Base-by-base conservation (phyloP, 2,113 vertebrate species). In the Sceloporus undulatus region DNA sequence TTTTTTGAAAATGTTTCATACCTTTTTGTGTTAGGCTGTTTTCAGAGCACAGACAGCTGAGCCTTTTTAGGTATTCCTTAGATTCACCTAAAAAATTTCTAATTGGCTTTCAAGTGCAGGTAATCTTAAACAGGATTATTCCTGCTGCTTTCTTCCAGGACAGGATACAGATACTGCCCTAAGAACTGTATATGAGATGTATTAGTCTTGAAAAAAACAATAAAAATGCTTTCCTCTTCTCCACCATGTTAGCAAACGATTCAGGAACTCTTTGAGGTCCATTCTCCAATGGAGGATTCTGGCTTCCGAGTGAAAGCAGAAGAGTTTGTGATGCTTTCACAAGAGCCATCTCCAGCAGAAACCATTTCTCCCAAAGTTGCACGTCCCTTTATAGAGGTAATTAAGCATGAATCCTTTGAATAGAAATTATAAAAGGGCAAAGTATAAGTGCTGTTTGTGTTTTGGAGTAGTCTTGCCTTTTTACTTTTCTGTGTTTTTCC, bases 181-280 rank as follows among this genome's bases (percentile, higher is more conserved):
- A 87, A 87, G 42, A 86, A 1, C 42, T 85, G 21, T 85, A 78
- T 81, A 0, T 48, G 19, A 18, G 48, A 7, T 25, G 13, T n/a
- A 54, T 19, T 56, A 54, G 16, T 79, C 52, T 42, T 10, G 52
- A 9, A 23, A 14, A 62, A 62, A 62, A 62, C 59, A 62, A 14
- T 62, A 62, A 62, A 13, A 62, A 14, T 14, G 3, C 13, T 16
- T 62, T 1, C 7, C 9, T 77, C 52, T 75, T 54, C 74, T 59
- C 9, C 65, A 78, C 19, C 16, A 48, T 88, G 86, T 38, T 62
- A 99, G 98, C 97, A 98, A 95, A 98, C 98, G 0, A 98, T 99
- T 94, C 98, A 98, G 93, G 98, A 98, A 92, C 96, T 99, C 75
- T 98, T 99, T 96, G 98, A 99, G 93, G 98, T 98, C 88, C 98